These are phyloP conservation scores for Halcyon malimbica DNA, from an alignment of 2,113 vertebrate species.

Conservation along the genomic window DNA sequence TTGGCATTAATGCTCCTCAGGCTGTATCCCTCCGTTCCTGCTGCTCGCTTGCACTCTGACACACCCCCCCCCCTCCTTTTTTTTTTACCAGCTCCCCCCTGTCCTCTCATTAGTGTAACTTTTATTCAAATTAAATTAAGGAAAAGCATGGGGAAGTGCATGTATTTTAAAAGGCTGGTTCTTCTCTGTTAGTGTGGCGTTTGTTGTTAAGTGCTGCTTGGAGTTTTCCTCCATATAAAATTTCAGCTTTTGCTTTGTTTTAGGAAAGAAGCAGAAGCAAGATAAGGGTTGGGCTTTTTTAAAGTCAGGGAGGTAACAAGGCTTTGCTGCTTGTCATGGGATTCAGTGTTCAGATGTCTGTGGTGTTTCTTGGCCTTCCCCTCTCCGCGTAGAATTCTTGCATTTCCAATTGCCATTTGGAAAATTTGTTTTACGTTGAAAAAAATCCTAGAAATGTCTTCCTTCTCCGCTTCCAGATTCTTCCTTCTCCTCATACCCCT, in stretches of 20 bases:
- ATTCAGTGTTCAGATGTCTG: neutral
- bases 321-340: neutral
- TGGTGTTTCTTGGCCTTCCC: neutral
- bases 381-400: neutral
- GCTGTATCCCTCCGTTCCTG: neutral
- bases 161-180: neutral
- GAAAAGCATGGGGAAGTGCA: neutral
- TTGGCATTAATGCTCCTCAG: neutral
- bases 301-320: neutral
- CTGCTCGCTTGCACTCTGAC: rapidly evolving
- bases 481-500: neutral
- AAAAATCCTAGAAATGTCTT: neutral
- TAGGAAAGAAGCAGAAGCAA: neutral
- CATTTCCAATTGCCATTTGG: neutral
- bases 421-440: neutral
- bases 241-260: neutral
- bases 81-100: neutral
- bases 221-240: neutral
- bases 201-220: neutral
- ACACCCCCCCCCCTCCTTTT: rapidly evolving
- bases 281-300: neutral
- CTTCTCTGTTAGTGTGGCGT: neutral
- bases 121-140: neutral
- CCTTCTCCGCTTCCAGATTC: neutral
- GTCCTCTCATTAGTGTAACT: neutral